These are phyloP conservation scores for Orientallactaga sibirica DNA, from an alignment of 2,797 vertebrate species.

Conservation along the genomic window DNA sequence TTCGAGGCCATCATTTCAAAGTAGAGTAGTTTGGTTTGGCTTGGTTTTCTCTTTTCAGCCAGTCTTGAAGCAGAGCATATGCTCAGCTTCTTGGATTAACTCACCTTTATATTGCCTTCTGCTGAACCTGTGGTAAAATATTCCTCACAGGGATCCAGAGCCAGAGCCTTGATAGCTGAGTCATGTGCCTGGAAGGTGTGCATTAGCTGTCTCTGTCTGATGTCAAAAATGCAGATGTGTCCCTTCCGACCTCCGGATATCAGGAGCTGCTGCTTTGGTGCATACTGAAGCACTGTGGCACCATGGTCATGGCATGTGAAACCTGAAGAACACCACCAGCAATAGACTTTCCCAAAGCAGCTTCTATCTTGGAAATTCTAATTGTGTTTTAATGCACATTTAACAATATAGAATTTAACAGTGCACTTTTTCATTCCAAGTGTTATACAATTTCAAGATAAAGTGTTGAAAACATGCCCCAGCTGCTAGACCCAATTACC, in stretches of 20 bases:
- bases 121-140: conserved; percentile 98
- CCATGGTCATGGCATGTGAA: conserved; percentile 98
- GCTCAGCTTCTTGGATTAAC: not conserved
- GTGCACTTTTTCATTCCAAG: conserved; percentile 34
- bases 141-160: conserved; percentile 95
- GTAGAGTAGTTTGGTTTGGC: not conserved
- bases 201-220: conserved; percentile 96
- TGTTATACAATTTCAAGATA: not conserved
- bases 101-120: conserved; percentile 99
- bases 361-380: not conserved
- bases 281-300: conserved; percentile 97
- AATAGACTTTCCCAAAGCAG: not conserved
- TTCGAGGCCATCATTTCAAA: not conserved
- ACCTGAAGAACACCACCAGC: conserved; percentile 86
- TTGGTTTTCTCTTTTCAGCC: not conserved
- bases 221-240: conserved; percentile 95
- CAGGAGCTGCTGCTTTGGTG: conserved; percentile 96
- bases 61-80: not conserved
- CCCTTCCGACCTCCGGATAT: conserved; percentile 97
- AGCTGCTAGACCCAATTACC: not conserved
- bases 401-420: not conserved
- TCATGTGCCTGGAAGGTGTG: conserved; percentile 98
- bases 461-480: not conserved
- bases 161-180: conserved; percentile 96
- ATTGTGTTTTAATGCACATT: not conserved